These are phyloP conservation scores for Campylomormyrus tamandua DNA, from an alignment of 2,113 vertebrate species.

Conservation along the genomic window DNA sequence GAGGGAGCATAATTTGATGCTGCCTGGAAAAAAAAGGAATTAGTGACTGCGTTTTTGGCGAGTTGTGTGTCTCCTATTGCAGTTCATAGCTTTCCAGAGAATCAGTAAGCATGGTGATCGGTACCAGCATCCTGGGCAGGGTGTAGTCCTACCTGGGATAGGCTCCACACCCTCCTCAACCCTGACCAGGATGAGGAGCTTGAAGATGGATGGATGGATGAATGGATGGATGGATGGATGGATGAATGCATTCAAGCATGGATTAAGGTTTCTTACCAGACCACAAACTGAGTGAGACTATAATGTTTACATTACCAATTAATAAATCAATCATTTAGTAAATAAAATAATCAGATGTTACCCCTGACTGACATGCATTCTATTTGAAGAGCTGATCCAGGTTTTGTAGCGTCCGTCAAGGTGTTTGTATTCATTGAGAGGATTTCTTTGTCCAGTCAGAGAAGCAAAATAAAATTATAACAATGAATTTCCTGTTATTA, in stretches of 20 bases:
- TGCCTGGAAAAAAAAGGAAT: not conserved
- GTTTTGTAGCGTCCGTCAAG: not conserved
- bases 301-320: not conserved
- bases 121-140: not conserved
- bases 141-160: not conserved
- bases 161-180: not conserved
- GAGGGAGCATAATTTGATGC: not conserved
- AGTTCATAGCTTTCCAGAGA: not conserved
- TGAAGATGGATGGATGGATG: not conserved
- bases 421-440: not conserved
- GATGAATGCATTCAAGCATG: not conserved
- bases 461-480: not conserved
- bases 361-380: not conserved
- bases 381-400: not conserved
- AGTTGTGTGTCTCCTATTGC: not conserved
- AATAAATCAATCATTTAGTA: not conserved
- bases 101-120: not conserved
- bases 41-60: not conserved
- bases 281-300: not conserved
- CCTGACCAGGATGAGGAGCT: not conserved
- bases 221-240: not conserved
- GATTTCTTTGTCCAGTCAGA: not conserved
- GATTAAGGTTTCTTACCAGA: not conserved
- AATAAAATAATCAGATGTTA: not conserved
- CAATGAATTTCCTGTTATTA: not conserved